Conservation (phyloP, 2,888 invertebrate species). For the Orgyia antiqua region DNA sequence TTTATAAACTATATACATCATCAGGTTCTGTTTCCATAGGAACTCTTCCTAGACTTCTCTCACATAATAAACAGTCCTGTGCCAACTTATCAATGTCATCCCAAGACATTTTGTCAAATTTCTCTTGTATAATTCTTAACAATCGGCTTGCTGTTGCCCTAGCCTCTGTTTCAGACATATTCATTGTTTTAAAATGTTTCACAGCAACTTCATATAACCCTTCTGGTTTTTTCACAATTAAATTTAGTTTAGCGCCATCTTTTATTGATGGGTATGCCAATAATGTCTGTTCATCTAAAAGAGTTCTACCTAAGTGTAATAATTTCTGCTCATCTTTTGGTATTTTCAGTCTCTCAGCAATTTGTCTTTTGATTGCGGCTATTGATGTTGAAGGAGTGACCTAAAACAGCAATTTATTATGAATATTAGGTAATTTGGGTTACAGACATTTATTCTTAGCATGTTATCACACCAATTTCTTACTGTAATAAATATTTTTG, state of each 20-base stretch:
- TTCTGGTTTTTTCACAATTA: conserved; percentile 84
- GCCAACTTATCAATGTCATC: conserved; percentile 79
- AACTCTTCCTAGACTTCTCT: conserved; percentile 28
- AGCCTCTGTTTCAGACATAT: conserved; percentile 80
- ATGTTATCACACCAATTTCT: no score
- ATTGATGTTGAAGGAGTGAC: conserved; percentile 79
- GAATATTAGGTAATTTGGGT: no score
- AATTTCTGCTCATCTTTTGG: conserved; percentile 84
- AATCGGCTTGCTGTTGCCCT: conserved; percentile 78
- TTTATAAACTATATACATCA: conserved; percentile 41
- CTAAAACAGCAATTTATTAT: conserved; percentile 44
- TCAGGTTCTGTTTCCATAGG: conserved; percentile 34
- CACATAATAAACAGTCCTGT: conserved; percentile 45
- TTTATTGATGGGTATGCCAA: conserved; percentile 84
- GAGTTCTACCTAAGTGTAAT: conserved; percentile 82
- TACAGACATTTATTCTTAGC: no score
- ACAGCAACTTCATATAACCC: conserved; percentile 77
- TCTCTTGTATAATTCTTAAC: conserved; percentile 72
- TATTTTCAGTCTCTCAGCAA: conserved; percentile 80
- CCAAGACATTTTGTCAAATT: conserved; percentile 74
- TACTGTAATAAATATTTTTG: no score
- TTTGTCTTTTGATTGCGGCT: conserved; percentile 82
- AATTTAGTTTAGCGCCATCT: conserved; percentile 85
- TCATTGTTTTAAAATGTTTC: conserved; percentile 79
- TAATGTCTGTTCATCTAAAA: conserved; percentile 84